Base-by-base conservation (phyloP, 2,113 vertebrate genomes). In the Osmerus eperlanus region DNA sequence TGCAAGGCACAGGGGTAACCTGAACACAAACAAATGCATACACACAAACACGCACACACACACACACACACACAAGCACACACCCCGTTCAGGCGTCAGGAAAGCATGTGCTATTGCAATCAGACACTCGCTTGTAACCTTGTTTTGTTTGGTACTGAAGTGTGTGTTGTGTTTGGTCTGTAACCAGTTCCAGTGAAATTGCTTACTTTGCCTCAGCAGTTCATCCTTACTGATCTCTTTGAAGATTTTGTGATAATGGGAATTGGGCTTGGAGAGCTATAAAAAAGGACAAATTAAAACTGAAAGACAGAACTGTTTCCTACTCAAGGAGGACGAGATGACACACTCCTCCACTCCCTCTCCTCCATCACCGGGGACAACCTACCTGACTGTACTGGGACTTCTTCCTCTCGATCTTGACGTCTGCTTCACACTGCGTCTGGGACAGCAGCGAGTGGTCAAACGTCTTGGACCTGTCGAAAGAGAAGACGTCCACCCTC, bases 1-100 rank as follows among this genome's bases (percentile, higher is more conserved):
- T 98, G 97, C 70, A 98, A 90, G 32, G 97, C 97, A 81, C 97
- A 99, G 0, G 97, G 98, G 87, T 97, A 99, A 85, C 95, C 97
- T 99, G 83, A 58, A 3, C 25, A 41, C 59, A 12, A 18, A 18
- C 3, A 52, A 2, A 59, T 23, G 32, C 41, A 67, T 36, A 58
- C n/a, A 67, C 19, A 60, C 18, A 41, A 16, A 41, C n/a, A 19
- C 3, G 5, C 53, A 36, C 23, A 3, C 18, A 41, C 59, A 11
- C 15, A 41, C 59, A 11, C 15, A 28, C 18, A 60, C 52, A 54
- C 29, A 16, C 2, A 59, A 2, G 47, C n/a, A 67, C 15, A 60
- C 18, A 56, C 55, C 8, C 55, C 41, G 1, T 47, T 47, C 41
- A 47, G 41, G 9, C 41, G 2, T 28, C 25, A 28, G 9, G 41